phyloP scores from a whole-genome alignment of 2,888 invertebrate species.

The Troides oblongomaculatus region DNA sequence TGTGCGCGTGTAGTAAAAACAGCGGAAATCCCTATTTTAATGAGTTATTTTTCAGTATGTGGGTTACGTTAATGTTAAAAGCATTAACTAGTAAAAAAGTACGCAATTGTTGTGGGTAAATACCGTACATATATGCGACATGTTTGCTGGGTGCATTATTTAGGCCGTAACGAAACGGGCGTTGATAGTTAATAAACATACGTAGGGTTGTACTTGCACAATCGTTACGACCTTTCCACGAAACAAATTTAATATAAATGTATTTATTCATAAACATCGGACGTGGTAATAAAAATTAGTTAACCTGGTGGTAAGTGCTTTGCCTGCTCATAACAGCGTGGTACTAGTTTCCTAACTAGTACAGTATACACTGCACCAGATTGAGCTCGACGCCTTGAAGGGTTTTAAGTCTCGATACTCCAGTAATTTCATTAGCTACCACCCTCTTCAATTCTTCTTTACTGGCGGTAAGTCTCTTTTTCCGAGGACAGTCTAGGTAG shows the following conservation, averaged over 20 bases:
- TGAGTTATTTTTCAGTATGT: conserved; percentile 5
- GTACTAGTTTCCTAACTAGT: too few relatives aligned
- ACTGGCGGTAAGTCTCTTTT: too few relatives aligned
- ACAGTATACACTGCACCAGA: too few relatives aligned
- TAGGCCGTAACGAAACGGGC: conserved; percentile 52
- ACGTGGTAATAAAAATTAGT: too few relatives aligned
- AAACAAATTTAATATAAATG: not conserved
- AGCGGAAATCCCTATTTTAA: conserved; percentile 7
- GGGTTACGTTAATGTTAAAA: conserved; percentile 22
- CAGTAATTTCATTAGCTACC: too few relatives aligned
- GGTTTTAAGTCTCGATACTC: too few relatives aligned
- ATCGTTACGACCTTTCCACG: not conserved
- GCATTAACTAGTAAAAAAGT: conserved; percentile 31
- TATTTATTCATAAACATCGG: too few relatives aligned
- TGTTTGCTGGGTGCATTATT: conserved; percentile 40
- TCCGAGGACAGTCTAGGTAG: too few relatives aligned
- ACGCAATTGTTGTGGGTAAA: conserved; percentile 30
- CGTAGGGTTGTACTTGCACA: conserved; percentile 35
- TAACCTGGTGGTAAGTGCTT: too few relatives aligned
- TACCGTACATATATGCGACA: not conserved
- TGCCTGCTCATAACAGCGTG: too few relatives aligned
- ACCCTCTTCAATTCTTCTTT: too few relatives aligned
- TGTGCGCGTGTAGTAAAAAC: conserved; percentile 10
- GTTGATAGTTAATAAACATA: conserved; percentile 43
- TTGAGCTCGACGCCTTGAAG: too few relatives aligned